These are phyloP conservation scores for Myrmecophaga tridactyla DNA, from an alignment of 2,113 vertebrate genomes.

Conservation along the genomic window DNA sequence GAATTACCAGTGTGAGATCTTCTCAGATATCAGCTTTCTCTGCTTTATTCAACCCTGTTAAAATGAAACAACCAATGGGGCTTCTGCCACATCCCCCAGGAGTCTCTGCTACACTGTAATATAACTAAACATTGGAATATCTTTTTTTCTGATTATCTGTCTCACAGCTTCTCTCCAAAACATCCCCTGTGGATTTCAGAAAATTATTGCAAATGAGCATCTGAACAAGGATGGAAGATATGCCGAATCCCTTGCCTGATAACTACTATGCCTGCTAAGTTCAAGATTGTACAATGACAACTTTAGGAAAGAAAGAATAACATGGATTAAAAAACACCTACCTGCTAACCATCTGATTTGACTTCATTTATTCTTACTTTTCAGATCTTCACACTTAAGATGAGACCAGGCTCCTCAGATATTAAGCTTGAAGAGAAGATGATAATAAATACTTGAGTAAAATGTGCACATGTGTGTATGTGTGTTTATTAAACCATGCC, in stretches of 20 bases:
- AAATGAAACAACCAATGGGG: conserved; percentile 45
- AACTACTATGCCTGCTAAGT: conserved; percentile 29
- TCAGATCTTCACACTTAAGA: not conserved
- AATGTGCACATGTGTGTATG: not conserved
- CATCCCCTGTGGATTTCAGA: conserved; percentile 58
- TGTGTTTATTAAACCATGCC: not conserved
- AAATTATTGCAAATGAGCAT: conserved; percentile 60
- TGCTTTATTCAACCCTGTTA: conserved; percentile 46
- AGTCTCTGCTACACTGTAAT: conserved; percentile 35
- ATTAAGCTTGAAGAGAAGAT: not conserved
- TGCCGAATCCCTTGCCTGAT: not conserved
- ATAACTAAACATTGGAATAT: conserved; percentile 57
- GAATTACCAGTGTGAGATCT: conserved; percentile 51
- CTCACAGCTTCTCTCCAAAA: conserved; percentile 55
- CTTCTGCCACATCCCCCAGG: conserved; percentile 35
- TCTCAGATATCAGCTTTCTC: conserved; percentile 44
- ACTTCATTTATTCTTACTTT: not conserved
- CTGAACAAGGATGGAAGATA: conserved; percentile 38
- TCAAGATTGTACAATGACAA: conserved; percentile 20
- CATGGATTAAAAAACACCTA: not conserved
- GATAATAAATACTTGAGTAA: not conserved
- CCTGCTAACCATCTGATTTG: not conserved
- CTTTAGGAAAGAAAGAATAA: conserved; percentile 22
- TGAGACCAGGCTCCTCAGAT: not conserved
- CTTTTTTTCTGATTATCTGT: conserved; percentile 68